Evolutionary conservation across 2,113 vertebrate species (phyloP), one percentile per base, ranked within the genome.

Genomic region (Anser cygnoides): DNA sequence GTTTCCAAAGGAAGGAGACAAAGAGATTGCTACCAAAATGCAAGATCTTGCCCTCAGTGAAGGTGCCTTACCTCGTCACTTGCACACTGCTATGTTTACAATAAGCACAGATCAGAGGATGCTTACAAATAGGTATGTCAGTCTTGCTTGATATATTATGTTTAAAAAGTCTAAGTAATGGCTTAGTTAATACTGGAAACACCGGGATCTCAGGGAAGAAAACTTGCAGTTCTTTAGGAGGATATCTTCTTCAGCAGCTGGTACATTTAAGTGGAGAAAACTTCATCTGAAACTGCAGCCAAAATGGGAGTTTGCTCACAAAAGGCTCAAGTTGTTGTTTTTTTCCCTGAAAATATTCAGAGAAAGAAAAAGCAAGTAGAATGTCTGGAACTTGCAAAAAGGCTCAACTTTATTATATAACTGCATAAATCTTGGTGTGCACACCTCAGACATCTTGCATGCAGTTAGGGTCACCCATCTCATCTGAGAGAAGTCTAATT

Each of bases 1-100:
- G 84, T 97, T 98, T 97, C 96, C 96, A 97, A 98, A 99, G 99
- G 99, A 99, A 96, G 99, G 99, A 96, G 99, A 99, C 97, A 99
- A 99, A 98, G 99, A 99, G 97, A 99, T 99, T 89, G 99, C 99
- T 96, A 98, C 98, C 43, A 99, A 99, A 98, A 99, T 99, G 99
- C 99, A 99, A 97, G 99, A 99, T 62, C 98, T 99, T 98, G 99
- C 99, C 28, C 98, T 99, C 88, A 99, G 99, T 97, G 99, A 99
- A 98, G 99, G 99, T 89, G 99, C 99, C 92, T 98, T 99, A 96
- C 99, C 99, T 66, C 98, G 99, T 93, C 99, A 99, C 94, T 98
- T 99, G 84, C 99, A 99, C 94, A 99, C 99, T 41, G 99, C 99
- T 84, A 98, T 99, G 98, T 99, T 99, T 98, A 99, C 99, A 95